These are phyloP conservation scores for Heptranchias perlo DNA, from an alignment of 2,113 vertebrate species.

Conservation along the genomic window DNA sequence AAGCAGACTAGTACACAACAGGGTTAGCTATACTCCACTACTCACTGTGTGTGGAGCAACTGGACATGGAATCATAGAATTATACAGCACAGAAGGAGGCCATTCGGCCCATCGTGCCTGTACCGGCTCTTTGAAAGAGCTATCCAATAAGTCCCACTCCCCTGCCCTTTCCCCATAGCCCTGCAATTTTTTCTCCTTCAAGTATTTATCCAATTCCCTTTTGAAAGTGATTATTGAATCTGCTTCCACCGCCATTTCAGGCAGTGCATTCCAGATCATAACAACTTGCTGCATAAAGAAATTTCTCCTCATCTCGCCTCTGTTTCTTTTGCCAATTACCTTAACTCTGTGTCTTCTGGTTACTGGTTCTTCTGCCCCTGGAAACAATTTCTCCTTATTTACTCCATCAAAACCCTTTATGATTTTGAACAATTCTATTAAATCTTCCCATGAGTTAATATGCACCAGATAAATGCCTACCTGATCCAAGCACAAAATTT, in stretches of 20 bases:
- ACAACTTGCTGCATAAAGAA: not conserved
- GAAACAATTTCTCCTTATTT: not conserved
- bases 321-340: not conserved
- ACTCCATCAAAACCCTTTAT: not conserved
- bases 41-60: not conserved
- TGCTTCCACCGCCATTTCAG: not conserved
- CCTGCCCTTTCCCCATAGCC: no score
- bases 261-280: not conserved
- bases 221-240: not conserved
- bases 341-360: not conserved
- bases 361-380: no score
- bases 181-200: not conserved
- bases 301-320: not conserved
- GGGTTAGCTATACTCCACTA: not conserved
- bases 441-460: not conserved
- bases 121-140: not conserved
- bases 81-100: not conserved
- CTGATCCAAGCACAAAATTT: not conserved
- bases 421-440: not conserved
- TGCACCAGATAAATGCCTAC: not conserved
- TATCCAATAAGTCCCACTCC: not conserved
- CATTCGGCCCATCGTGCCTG: not conserved
- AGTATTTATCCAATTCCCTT: not conserved
- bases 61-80: not conserved
- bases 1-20: not conserved